Evolutionary conservation across 1,140 invertebrate genomes (phyloP).

Genomic region (Pomacea maculata): DNA sequence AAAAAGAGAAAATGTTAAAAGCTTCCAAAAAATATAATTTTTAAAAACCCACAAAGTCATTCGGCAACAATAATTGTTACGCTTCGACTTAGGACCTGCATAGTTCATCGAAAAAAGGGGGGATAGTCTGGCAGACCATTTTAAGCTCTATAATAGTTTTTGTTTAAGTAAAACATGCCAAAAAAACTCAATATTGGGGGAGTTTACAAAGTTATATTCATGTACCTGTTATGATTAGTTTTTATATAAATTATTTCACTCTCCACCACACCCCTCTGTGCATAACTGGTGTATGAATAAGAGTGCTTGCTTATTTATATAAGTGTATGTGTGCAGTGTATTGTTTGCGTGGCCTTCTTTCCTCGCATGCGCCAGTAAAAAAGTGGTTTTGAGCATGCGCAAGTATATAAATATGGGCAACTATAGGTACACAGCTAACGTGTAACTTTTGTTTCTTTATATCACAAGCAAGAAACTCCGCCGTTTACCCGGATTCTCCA

Average conservation of each 20-base stretch:
- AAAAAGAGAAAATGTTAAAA: too few relatives aligned
- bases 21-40: too few relatives aligned
- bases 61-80: neutral
- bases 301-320: neutral
- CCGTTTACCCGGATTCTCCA: too few relatives aligned
- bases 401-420: neutral
- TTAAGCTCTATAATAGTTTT: neutral
- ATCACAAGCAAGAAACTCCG: too few relatives aligned
- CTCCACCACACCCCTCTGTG: neutral
- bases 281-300: neutral
- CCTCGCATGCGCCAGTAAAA: neutral
- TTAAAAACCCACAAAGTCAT: too few relatives aligned
- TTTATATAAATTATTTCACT: neutral
- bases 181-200: neutral
- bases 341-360: neutral
- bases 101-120: neutral
- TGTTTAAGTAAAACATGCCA: neutral
- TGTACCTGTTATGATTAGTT: neutral
- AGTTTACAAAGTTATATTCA: neutral
- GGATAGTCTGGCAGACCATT: neutral
- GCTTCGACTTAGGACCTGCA: neutral
- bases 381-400: neutral
- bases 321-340: neutral
- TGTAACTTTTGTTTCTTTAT: too few relatives aligned
- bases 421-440: too few relatives aligned